These are phyloP conservation scores for Salvelinus fontinalis DNA, from an alignment of 2,113 vertebrate species.

Conservation along the genomic window DNA sequence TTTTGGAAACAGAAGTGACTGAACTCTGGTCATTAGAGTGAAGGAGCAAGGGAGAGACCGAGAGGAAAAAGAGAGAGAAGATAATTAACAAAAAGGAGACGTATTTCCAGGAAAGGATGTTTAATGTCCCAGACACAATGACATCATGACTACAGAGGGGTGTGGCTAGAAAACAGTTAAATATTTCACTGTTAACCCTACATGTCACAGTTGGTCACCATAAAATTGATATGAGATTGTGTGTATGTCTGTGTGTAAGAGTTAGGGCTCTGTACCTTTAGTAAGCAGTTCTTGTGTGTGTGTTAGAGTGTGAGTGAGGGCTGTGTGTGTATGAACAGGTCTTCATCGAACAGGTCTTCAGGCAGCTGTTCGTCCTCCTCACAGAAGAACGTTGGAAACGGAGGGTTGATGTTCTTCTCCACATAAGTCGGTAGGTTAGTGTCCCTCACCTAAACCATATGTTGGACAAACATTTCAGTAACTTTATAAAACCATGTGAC, in stretches of 20 bases:
- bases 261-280: slow-evolving; percentile 1
- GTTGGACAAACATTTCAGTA: background rate
- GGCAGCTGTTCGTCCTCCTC: slow-evolving; percentile 85
- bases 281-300: too few relatives aligned
- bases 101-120: slow-evolving; percentile 33
- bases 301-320: slow-evolving; percentile 71
- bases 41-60: background rate
- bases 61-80: background rate
- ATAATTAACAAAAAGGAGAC: background rate
- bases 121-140: slow-evolving; percentile 30
- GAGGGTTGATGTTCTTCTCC: slow-evolving; percentile 73
- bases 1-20: slow-evolving; percentile 50
- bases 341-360: slow-evolving; percentile 87
- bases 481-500: background rate
- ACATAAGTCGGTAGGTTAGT: slow-evolving; percentile 71
- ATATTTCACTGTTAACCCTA: too few relatives aligned
- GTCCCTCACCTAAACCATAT: slow-evolving; percentile 79
- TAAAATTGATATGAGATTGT: background rate
- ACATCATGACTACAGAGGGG: too few relatives aligned
- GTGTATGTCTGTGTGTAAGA: slow-evolving; percentile 11
- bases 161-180: too few relatives aligned
- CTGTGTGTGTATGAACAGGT: slow-evolving; percentile 82
- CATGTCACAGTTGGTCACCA: too few relatives aligned
- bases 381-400: slow-evolving; percentile 91
- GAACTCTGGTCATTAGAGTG: slow-evolving; percentile 25